A percentile compares a stretch with the other conserved stretches of the same genome.
Conservation (phyloP, 2,888 invertebrate genomes). For the Caenorhabditis sulstoni region DNA sequence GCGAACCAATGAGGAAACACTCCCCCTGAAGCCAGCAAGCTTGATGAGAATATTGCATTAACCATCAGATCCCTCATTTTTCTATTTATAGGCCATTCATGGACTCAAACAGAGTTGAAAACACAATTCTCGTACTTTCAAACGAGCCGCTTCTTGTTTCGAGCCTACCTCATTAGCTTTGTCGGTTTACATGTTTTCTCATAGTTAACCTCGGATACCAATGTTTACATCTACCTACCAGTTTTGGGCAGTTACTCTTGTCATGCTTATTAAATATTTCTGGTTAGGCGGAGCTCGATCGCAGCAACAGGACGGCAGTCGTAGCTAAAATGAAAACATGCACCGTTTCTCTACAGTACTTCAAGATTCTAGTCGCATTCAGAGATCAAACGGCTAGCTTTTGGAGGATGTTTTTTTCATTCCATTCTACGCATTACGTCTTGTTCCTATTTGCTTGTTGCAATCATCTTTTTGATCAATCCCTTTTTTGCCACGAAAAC, state of each 20-base stretch:
- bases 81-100: background rate
- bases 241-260: background rate
- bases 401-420: background rate
- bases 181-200: slow-evolving; percentile 21
- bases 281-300: slow-evolving; percentile 19
- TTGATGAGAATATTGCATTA: slow-evolving; percentile 21
- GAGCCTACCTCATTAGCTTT: slow-evolving; percentile 1
- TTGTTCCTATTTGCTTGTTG: slow-evolving; percentile 1
- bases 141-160: background rate
- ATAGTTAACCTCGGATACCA: background rate
- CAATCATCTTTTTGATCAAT: slow-evolving; percentile 21
- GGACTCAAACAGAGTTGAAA: background rate
- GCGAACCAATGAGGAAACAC: slow-evolving; percentile 17
- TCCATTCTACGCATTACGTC: slow-evolving; percentile 1
- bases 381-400: slow-evolving; percentile 34
- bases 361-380: background rate
- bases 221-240: slow-evolving; percentile 17
- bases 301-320: background rate
- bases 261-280: slow-evolving; percentile 26
- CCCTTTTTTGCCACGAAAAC: slow-evolving; percentile 22
- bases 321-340: background rate
- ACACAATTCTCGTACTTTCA: background rate
- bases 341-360: slow-evolving; percentile 4
- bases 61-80: background rate
- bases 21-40: background rate